Percentiles rank a stretch among this genome's conserved stretches.
phyloP scores from a whole-genome alignment of 2,888 invertebrate species.

The Steinernema hermaphroditum region DNA sequence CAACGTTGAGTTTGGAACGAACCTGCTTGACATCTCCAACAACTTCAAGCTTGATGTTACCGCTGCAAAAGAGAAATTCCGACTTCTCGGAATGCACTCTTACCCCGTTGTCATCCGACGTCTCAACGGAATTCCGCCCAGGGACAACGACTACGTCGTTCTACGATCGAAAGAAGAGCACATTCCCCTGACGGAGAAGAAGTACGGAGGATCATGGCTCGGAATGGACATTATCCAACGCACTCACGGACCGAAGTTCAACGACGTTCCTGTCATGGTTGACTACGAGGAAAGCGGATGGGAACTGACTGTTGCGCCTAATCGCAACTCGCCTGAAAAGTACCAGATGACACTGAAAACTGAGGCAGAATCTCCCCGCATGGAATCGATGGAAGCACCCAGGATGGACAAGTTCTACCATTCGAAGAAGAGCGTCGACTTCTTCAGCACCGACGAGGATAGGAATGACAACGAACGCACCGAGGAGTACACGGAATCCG shows the following conservation, averaged over 20 bases:
- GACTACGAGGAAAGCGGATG: not conserved
- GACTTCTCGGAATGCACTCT: not conserved
- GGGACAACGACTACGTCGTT: not conserved
- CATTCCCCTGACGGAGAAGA: too few species aligned
- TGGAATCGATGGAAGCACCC: not conserved
- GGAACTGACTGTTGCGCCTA: not conserved
- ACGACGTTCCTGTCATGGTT: not conserved
- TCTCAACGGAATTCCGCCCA: not conserved
- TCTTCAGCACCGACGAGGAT: not conserved
- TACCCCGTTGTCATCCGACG: not conserved
- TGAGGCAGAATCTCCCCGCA: not conserved
- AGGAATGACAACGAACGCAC: not conserved
- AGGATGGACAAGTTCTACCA: not conserved
- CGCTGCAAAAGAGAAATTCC: not conserved
- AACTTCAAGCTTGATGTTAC: not conserved
- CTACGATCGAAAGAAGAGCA: not conserved
- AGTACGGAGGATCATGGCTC: not conserved
- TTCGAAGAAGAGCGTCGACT: not conserved
- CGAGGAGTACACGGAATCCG: not conserved
- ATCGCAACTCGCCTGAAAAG: not conserved
- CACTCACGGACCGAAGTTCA: not conserved
- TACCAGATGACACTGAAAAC: not conserved
- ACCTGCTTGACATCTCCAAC: not conserved
- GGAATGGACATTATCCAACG: not conserved
- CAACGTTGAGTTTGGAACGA: not conserved